A percentile compares a stretch with the other conserved stretches of the same genome.
Evolutionary conservation across 2,113 vertebrate species (phyloP).

Genomic region (Arenaria interpres): DNA sequence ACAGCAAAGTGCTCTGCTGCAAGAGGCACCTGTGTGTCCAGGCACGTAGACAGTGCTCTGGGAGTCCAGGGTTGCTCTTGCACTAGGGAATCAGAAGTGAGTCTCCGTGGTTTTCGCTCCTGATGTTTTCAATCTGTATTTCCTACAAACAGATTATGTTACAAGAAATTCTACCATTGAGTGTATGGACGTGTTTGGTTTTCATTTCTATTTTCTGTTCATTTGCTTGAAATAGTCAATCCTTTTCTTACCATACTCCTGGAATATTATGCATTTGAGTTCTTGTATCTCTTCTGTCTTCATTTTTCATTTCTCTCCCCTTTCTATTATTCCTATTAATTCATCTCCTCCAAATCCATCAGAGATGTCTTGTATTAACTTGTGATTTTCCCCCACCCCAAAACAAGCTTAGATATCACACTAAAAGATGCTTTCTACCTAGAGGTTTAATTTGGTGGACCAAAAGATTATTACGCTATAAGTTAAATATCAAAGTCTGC

Average conservation of each 20-base stretch:
- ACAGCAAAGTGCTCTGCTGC: not conserved
- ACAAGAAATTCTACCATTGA: not conserved
- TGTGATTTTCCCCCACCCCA: not conserved
- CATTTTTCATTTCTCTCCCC: not conserved
- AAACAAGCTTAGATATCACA: not conserved
- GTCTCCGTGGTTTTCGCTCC: accelerated
- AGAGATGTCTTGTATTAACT: not conserved
- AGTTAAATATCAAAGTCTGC: not conserved
- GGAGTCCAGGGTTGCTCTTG: not conserved
- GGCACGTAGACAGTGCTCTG: accelerated
- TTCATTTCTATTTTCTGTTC: not conserved
- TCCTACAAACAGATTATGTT: not conserved
- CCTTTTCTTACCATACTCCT: not conserved
- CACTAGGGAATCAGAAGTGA: not conserved
- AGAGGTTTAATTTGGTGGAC: not conserved
- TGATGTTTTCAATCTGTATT: not conserved
- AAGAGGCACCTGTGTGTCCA: not conserved
- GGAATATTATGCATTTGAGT: not conserved
- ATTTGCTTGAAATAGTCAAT: not conserved
- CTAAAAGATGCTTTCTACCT: accelerated
- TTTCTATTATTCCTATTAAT: not conserved
- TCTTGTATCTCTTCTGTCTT: not conserved
- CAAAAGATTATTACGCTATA: not conserved
- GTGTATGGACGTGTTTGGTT: not conserved
- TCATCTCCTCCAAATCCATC: not conserved